A percentile compares a stretch with the other conserved stretches of the same genome.
Evolutionary conservation across 2,113 vertebrate genomes (phyloP).

Genomic region (Alethe castanea): DNA sequence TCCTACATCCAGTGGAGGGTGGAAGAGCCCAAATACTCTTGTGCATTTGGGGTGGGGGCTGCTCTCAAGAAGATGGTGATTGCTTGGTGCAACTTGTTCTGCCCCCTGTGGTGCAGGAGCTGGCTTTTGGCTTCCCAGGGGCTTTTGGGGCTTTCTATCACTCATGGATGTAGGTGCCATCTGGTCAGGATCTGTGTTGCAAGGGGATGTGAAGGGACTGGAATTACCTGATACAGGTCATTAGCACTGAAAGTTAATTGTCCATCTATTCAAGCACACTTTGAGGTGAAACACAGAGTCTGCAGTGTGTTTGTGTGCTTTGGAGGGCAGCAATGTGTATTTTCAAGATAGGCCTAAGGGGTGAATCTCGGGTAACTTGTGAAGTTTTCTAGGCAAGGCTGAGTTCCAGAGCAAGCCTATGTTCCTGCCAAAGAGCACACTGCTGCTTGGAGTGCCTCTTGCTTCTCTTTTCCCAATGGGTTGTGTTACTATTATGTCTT

Average conservation of each 20-base stretch:
- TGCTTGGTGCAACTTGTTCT: not conserved
- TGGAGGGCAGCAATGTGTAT: not conserved
- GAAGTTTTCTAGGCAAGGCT: not conserved
- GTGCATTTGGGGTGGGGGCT: rapidly evolving
- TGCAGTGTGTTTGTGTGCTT: not conserved
- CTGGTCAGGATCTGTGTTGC: not conserved
- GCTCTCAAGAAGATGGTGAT: not conserved
- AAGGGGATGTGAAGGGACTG: not conserved
- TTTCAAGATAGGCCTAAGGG: not conserved
- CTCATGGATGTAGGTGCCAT: not conserved
- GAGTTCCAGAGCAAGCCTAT: not conserved
- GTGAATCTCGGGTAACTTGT: not conserved
- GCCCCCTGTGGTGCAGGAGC: too few species aligned
- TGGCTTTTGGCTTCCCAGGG: not conserved
- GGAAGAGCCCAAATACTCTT: not conserved
- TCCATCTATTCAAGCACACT: not conserved
- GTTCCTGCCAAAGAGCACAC: not conserved
- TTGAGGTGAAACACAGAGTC: not conserved
- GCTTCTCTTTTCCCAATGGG: not conserved
- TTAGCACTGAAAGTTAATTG: not conserved
- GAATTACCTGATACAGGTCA: not conserved
- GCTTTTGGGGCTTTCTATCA: not conserved
- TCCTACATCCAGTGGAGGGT: rapidly evolving
- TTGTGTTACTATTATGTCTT: not conserved
- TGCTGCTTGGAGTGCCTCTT: not conserved